Evolutionary conservation across 2,888 invertebrate genomes (phyloP).

Genomic region (Napeogenes sylphis): DNA sequence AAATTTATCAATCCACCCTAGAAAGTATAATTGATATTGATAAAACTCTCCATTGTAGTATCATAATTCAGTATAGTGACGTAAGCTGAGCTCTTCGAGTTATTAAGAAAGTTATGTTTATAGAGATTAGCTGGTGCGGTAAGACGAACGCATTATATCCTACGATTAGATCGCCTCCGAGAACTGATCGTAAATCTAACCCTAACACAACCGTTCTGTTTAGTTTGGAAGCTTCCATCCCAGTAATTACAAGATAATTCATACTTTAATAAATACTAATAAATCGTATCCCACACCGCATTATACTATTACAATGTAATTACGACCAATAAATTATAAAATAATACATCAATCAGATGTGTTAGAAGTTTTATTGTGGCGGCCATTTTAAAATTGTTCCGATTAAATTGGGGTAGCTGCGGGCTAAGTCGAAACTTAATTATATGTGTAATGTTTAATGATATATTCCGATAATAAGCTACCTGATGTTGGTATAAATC

Average conservation of each 20-base stretch:
- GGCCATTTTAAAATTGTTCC: slow-evolving; percentile 76
- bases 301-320: slow-evolving; percentile 77
- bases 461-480: slow-evolving; percentile 76
- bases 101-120: slow-evolving; percentile 24
- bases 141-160: slow-evolving; percentile 44
- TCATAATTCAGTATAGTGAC: background rate
- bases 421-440: slow-evolving; percentile 70
- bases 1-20: too few species aligned
- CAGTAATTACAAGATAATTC: slow-evolving; percentile 77
- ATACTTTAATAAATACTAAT: slow-evolving; percentile 78
- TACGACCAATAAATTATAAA: slow-evolving; percentile 76
- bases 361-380: slow-evolving; percentile 70
- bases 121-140: slow-evolving; percentile 32
- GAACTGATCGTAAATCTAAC: slow-evolving; percentile 70
- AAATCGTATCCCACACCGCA: slow-evolving; percentile 70
- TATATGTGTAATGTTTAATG: slow-evolving; percentile 75
- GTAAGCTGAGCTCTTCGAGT: background rate
- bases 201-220: slow-evolving; percentile 71
- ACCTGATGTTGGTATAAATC: slow-evolving; percentile 76
- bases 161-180: slow-evolving; percentile 66
- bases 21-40: too few species aligned
- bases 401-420: slow-evolving; percentile 72
- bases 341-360: slow-evolving; percentile 78
- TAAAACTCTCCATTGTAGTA: too few species aligned
- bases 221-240: slow-evolving; percentile 70